Percentiles rank a stretch among this genome's conserved stretches.
Conservation (phyloP, 2,797 vertebrate genomes). For the Pipistrellus kuhlii region DNA sequence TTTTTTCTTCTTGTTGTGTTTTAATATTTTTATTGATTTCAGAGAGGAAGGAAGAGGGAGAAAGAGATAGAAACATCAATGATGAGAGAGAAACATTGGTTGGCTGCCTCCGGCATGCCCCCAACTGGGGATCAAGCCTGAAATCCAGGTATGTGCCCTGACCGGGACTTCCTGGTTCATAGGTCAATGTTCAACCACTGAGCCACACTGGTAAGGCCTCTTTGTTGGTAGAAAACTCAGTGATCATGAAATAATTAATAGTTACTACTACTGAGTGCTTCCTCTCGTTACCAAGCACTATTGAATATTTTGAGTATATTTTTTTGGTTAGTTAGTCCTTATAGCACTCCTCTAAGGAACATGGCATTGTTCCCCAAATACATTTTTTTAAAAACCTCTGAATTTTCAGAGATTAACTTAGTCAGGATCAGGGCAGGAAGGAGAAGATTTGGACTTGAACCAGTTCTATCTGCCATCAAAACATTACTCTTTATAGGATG, state of each 20-base stretch:
- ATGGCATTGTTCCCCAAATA: neutral
- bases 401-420: slow-evolving; percentile 30
- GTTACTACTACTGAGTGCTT: neutral
- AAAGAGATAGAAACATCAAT: no score
- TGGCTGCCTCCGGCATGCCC: no score
- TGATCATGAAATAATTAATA: neutral
- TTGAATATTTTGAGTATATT: neutral
- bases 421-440: neutral
- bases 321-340: neutral
- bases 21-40: no score
- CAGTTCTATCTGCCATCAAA: neutral
- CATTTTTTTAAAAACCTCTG: neutral
- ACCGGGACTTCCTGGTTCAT: no score
- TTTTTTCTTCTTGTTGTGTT: neutral
- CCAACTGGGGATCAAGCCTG: no score
- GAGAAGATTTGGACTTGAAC: neutral
- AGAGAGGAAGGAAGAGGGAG: no score
- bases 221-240: neutral
- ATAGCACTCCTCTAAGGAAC: neutral
- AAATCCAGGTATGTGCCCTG: no score
- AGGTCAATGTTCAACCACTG: no score
- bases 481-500: neutral
- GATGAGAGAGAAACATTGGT: no score
- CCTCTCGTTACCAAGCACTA: neutral
- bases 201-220: neutral